Percentiles rank a stretch among this genome's conserved stretches.
Conservation (phyloP, 2,888 invertebrate genomes). For the Erebia ligea region DNA sequence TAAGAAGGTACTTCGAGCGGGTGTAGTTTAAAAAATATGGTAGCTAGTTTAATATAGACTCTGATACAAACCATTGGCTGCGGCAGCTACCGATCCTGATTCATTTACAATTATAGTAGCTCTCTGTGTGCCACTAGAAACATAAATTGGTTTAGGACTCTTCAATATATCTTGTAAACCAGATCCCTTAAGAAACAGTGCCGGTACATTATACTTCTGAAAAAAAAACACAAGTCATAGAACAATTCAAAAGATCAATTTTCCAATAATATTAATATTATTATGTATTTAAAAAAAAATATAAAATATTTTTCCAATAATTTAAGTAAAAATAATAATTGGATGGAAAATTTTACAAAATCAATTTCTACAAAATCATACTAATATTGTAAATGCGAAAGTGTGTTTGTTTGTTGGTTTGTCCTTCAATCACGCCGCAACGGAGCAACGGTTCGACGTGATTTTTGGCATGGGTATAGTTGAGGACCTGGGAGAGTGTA, state of each 20-base stretch:
- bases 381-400: no score
- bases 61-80: constrained; percentile 54
- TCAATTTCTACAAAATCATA: no score
- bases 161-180: constrained; percentile 51
- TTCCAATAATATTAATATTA: background rate
- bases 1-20: no score
- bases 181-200: constrained; percentile 50
- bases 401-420: no score
- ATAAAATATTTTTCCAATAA: no score
- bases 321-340: no score
- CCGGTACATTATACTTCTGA: constrained; percentile 51
- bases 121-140: constrained; percentile 56
- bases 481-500: no score
- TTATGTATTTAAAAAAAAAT: no score
- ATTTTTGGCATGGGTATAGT: no score
- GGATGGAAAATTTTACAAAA: no score
- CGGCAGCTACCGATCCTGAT: constrained; percentile 62
- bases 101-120: constrained; percentile 54
- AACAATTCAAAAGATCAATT: background rate
- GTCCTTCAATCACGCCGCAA: no score
- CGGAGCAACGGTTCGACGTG: no score
- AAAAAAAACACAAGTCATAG: constrained; percentile 5
- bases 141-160: constrained; percentile 41
- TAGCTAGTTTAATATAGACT: constrained; percentile 1
- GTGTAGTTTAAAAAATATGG: background rate